A percentile compares a stretch with the other conserved stretches of the same genome.
These are phyloP conservation scores for Meiosimyza decipiens DNA, from an alignment of 2,888 invertebrate genomes.

Conservation along the genomic window DNA sequence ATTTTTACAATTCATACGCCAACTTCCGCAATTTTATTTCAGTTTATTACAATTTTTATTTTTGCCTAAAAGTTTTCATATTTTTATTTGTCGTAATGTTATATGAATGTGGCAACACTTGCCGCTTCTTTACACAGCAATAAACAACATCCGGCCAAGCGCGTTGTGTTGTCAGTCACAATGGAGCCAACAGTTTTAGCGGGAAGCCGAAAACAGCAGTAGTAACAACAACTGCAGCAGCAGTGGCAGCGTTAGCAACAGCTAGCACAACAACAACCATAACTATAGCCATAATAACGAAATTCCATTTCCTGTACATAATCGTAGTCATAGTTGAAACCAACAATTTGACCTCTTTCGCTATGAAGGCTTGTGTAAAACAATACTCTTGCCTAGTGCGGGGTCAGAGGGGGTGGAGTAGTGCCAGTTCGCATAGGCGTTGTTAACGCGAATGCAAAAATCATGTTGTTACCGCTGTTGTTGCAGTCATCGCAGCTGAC, in stretches of 20 bases:
- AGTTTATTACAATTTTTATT: conserved; percentile 1
- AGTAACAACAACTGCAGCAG: background rate
- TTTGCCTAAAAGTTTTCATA: background rate
- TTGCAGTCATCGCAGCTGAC: background rate
- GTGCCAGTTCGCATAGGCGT: background rate
- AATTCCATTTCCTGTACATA: conserved; percentile 1
- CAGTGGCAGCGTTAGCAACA: background rate
- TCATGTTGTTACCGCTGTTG: conserved; percentile 10
- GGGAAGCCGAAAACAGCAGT: background rate
- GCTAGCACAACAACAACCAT: conserved; percentile 3
- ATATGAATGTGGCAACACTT: conserved; percentile 7
- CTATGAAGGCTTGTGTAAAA: background rate
- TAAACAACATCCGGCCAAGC: conserved; percentile 16
- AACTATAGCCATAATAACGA: background rate
- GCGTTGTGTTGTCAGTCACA: conserved; percentile 1
- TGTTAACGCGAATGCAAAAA: conserved; percentile 10
- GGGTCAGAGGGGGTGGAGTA: background rate
- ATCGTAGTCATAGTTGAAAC: background rate
- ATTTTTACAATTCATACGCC: too few species aligned
- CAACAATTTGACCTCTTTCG: background rate
- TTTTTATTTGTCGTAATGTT: background rate
- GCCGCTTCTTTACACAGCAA: conserved; percentile 8
- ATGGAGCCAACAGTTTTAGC: conserved; percentile 13
- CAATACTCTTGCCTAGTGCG: background rate
- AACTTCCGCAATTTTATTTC: too few species aligned